Percentiles rank a stretch among this genome's conserved stretches.
Evolutionary conservation across 2,113 vertebrate genomes (phyloP).

Genomic region (Serilophus lunatus): DNA sequence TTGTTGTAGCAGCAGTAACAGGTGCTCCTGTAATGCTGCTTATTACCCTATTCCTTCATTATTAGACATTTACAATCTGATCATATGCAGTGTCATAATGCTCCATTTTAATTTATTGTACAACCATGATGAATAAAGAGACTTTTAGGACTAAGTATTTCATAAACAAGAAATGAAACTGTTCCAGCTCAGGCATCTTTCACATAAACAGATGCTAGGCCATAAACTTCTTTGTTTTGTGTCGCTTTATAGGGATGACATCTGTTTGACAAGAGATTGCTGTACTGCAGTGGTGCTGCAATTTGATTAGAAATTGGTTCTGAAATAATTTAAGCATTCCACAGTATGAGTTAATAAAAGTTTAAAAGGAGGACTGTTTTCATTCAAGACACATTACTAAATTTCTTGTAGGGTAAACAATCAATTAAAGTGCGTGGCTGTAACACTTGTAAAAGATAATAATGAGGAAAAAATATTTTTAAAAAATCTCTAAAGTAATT

Average conservation of each 20-base stretch:
- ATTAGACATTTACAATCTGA: conserved; percentile 64
- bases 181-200: conserved; percentile 65
- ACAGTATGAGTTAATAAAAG: conserved; percentile 72
- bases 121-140: conserved; percentile 69
- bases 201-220: conserved; percentile 72
- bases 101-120: conserved; percentile 58
- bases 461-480: not conserved
- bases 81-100: conserved; percentile 53
- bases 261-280: conserved; percentile 76
- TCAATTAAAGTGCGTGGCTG: not conserved
- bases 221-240: conserved; percentile 74
- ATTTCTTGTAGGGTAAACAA: conserved; percentile 56
- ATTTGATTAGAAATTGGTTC: conserved; percentile 71
- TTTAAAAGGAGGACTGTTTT: conserved; percentile 69
- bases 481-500: not conserved
- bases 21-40: conserved; percentile 57
- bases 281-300: conserved; percentile 66
- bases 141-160: conserved; percentile 64
- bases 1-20: conserved; percentile 38
- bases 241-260: conserved; percentile 68
- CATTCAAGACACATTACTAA: conserved; percentile 44
- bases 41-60: conserved; percentile 60
- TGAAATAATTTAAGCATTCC: conserved; percentile 69
- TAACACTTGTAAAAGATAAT: not conserved
- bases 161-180: conserved; percentile 63